Conservation (phyloP, 2,113 vertebrate genomes). For the Cephalophus harveyi region DNA sequence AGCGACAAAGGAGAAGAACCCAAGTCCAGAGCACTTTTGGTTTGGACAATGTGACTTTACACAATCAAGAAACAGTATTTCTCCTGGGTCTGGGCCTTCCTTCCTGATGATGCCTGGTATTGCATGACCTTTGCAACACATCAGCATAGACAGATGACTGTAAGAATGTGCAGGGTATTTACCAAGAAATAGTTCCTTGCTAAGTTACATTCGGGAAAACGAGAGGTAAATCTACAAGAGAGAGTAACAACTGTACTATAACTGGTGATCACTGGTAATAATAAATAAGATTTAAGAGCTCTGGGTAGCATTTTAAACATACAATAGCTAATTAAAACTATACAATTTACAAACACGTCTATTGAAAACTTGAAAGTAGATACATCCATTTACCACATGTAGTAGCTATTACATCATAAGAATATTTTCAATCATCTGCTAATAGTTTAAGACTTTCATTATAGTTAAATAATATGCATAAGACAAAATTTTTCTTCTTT, state of each 20-base stretch:
- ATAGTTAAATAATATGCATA: constrained; percentile 10
- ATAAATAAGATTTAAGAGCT: background rate
- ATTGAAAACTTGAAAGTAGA: background rate
- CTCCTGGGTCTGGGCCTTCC: background rate
- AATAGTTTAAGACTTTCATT: constrained; percentile 30
- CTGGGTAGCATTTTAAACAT: background rate
- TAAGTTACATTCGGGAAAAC: background rate
- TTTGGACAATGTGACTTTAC: background rate
- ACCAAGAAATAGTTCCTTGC: background rate
- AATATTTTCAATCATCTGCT: constrained; percentile 8
- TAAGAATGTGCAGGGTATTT: background rate
- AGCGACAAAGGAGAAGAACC: background rate
- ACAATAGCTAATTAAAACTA: background rate
- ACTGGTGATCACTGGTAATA: background rate
- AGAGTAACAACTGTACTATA: background rate
- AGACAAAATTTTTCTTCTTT: background rate
- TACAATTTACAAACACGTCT: background rate
- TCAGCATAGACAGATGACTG: background rate
- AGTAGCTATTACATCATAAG: background rate
- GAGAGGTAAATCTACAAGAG: background rate
- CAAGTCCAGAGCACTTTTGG: background rate
- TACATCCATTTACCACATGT: background rate
- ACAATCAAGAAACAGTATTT: background rate
- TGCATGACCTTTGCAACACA: background rate
- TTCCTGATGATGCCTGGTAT: background rate